Percentiles rank a stretch among this genome's conserved stretches.
Conservation (phyloP, 2,888 invertebrate species). For the Noctua janthe region DNA sequence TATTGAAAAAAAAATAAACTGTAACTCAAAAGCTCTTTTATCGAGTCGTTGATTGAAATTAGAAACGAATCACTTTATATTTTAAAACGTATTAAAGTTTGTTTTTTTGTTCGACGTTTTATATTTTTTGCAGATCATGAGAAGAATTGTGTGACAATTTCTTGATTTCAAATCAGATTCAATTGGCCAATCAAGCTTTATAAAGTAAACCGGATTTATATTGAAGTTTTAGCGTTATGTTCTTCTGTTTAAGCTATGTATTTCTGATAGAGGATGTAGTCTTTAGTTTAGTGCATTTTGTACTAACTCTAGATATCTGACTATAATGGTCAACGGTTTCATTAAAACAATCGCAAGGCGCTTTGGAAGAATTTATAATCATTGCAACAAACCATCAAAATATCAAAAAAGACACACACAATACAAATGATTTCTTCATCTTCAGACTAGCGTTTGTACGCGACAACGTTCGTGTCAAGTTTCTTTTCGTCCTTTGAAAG, state of each 20-base stretch:
- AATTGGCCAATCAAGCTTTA: slow-evolving; percentile 34
- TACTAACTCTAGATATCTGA: not conserved
- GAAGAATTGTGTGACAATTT: slow-evolving; percentile 38
- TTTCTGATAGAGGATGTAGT: too few relatives aligned
- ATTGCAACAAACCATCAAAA: not conserved
- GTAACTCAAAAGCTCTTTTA: slow-evolving; percentile 68
- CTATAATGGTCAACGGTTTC: not conserved
- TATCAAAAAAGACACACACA: not conserved
- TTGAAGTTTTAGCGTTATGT: not conserved
- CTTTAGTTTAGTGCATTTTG: not conserved
- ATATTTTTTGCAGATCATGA: slow-evolving; percentile 46
- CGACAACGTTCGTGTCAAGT: not conserved
- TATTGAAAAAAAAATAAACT: slow-evolving; percentile 65
- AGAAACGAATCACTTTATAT: slow-evolving; percentile 70
- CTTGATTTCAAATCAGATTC: slow-evolving; percentile 8
- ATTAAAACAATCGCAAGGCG: not conserved
- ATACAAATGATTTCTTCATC: not conserved
- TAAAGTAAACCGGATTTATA: not conserved
- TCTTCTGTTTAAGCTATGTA: not conserved
- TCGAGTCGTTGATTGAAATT: slow-evolving; percentile 64
- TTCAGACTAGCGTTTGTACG: not conserved
- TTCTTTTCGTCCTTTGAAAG: not conserved
- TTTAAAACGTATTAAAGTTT: slow-evolving; percentile 66
- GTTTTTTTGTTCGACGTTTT: slow-evolving; percentile 55
- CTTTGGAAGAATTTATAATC: not conserved